These are phyloP conservation scores for Chrysina gloriosa DNA, from an alignment of 2,888 invertebrate species.

Conservation along the genomic window DNA sequence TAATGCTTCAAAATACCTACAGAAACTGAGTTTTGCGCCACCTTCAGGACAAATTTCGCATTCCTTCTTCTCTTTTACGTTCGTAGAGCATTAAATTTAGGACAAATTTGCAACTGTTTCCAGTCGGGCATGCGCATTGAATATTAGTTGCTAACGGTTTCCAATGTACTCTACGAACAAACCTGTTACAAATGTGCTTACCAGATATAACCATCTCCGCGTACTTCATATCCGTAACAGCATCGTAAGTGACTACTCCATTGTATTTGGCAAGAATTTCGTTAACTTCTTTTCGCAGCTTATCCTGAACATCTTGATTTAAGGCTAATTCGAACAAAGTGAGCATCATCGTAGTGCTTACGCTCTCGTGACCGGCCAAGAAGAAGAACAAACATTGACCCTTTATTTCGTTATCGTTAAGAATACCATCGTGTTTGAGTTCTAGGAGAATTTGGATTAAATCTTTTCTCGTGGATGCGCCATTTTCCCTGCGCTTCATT, in stretches of 20 bases:
- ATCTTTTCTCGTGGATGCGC: conserved; percentile 22
- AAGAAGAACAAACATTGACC: conserved; percentile 65
- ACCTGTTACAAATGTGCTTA: conserved; percentile 26
- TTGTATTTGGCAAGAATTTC: conserved; percentile 58
- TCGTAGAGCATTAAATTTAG: too few relatives aligned
- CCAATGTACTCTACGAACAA: too few relatives aligned
- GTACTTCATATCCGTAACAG: conserved; percentile 65
- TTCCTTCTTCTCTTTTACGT: too few relatives aligned
- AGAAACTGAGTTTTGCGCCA: too few relatives aligned
- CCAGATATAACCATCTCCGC: conserved; percentile 63
- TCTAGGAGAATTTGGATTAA: conserved; percentile 33
- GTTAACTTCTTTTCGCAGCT: conserved; percentile 62
- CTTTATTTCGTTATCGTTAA: conserved; percentile 64
- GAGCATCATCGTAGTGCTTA: conserved; percentile 64
- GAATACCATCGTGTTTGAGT: conserved; percentile 61
- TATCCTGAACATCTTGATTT: conserved; percentile 64
- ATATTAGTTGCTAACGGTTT: too few relatives aligned
- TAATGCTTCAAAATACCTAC: too few relatives aligned
- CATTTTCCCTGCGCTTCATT: neutral
- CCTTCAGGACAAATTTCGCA: too few relatives aligned
- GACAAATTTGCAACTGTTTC: too few relatives aligned
- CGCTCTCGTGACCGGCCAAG: conserved; percentile 67
- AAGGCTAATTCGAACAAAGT: conserved; percentile 66
- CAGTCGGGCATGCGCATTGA: too few relatives aligned
- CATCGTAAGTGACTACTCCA: conserved; percentile 65